These are phyloP conservation scores for Limnephilus lunatus DNA, from an alignment of 2,888 invertebrate species.

Conservation along the genomic window DNA sequence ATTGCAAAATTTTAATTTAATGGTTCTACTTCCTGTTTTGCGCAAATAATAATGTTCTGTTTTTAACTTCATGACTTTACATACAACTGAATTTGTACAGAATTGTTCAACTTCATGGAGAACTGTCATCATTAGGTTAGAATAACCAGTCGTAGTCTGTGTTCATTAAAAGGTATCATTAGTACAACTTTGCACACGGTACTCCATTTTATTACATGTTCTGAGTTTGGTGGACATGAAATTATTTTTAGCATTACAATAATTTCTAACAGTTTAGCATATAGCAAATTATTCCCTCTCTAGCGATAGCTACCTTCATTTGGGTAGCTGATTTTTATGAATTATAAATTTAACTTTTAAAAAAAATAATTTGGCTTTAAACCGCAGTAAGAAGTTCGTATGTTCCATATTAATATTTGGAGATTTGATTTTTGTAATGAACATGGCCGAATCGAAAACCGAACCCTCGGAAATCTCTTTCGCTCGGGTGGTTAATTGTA, in stretches of 20 bases:
- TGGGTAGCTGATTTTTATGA: no score
- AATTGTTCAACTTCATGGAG: neutral
- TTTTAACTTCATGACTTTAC: neutral
- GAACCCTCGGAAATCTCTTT: no score
- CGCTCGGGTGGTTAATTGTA: no score
- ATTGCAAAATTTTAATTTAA: neutral
- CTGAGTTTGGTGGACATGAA: neutral
- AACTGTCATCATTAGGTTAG: neutral
- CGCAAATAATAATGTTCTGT: neutral
- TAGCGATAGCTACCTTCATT: no score
- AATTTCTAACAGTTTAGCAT: neutral
- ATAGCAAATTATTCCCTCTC: neutral
- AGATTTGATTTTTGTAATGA: no score
- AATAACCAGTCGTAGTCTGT: neutral
- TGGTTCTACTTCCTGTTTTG: neutral
- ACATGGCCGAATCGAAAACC: no score
- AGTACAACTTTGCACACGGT: no score
- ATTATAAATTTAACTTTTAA: no score
- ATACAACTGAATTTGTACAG: neutral
- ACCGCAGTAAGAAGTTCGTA: no score
- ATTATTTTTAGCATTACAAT: neutral
- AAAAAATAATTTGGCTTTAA: no score
- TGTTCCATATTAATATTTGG: no score
- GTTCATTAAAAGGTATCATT: neutral
- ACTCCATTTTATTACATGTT: neutral